Conservation (phyloP, 37 sponge, comb jelly and placozoan genomes). For the Mnemiopsis leidyi region DNA sequence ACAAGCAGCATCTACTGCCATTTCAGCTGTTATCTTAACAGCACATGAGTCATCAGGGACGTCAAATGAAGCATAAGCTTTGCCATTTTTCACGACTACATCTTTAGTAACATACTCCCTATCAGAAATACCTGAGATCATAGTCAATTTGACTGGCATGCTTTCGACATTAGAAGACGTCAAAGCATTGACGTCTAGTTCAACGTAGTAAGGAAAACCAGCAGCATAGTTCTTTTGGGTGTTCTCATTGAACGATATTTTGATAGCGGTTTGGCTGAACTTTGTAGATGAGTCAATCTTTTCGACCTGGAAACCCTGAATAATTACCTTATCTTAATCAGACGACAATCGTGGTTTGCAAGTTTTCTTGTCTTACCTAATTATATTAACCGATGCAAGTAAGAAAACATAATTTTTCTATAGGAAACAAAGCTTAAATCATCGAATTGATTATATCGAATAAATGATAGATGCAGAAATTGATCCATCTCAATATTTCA, state of each 20-base stretch:
- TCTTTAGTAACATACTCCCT: background rate
- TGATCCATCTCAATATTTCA: too few species aligned
- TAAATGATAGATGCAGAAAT: too few species aligned
- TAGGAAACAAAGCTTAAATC: too few species aligned
- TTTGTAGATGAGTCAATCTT: slow-evolving; percentile 3
- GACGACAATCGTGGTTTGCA: too few species aligned
- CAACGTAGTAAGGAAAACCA: slow-evolving; percentile 59
- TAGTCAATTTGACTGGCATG: background rate
- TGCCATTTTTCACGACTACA: background rate
- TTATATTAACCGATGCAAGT: too few species aligned
- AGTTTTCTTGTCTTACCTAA: too few species aligned
- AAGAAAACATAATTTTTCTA: too few species aligned
- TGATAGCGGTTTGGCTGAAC: slow-evolving; percentile 30
- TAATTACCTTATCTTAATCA: too few species aligned
- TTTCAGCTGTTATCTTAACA: slow-evolving; percentile 51
- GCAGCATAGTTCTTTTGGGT: slow-evolving; percentile 22
- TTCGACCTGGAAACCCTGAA: slow-evolving; percentile 19
- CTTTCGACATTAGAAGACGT: background rate
- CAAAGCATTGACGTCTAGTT: slow-evolving; percentile 4
- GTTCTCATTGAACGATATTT: background rate
- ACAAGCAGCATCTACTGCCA: slow-evolving; percentile 16
- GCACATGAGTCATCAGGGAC: slow-evolving; percentile 56
- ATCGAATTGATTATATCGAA: too few species aligned
- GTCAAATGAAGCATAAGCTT: slow-evolving; percentile 3
- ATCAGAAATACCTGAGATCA: background rate